Conservation (phyloP, 2,113 vertebrate species). For the Planiliza haematocheilus region DNA sequence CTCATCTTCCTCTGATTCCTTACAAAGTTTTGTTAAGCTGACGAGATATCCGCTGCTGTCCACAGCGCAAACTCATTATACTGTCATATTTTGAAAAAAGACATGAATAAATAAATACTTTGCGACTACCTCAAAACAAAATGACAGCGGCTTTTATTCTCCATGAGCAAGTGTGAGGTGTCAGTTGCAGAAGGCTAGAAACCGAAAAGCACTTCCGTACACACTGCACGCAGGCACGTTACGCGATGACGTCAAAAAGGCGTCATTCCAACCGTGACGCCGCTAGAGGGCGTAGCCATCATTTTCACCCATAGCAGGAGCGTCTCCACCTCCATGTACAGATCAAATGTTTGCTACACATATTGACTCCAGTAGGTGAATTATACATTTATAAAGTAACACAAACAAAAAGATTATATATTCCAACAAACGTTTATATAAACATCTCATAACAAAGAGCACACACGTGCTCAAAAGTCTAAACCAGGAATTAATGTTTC, state of each 20-base stretch:
- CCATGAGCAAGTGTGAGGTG: no score
- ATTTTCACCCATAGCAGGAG: no score
- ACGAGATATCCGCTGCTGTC: not conserved
- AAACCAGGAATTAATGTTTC: not conserved
- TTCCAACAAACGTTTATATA: not conserved
- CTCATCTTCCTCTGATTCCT: conserved; percentile 68
- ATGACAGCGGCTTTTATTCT: no score
- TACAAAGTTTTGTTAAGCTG: not conserved
- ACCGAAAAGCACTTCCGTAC: conserved; percentile 67
- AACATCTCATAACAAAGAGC: no score
- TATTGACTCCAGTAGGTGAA: not conserved
- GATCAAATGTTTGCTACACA: no score
- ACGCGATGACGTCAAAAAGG: conserved; percentile 56
- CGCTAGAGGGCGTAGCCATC: conserved; percentile 52
- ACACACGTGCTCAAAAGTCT: no score
- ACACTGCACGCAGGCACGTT: conserved; percentile 34
- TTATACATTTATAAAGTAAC: not conserved
- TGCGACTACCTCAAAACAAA: no score
- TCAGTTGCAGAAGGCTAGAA: not conserved
- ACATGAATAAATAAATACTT: no score
- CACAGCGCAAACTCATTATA: not conserved
- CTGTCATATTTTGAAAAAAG: not conserved
- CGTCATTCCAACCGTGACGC: fast-evolving
- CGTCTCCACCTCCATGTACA: no score
- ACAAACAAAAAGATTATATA: not conserved